Evolutionary conservation across 2,113 vertebrate species (phyloP).

Genomic region (Piaya cayana): DNA sequence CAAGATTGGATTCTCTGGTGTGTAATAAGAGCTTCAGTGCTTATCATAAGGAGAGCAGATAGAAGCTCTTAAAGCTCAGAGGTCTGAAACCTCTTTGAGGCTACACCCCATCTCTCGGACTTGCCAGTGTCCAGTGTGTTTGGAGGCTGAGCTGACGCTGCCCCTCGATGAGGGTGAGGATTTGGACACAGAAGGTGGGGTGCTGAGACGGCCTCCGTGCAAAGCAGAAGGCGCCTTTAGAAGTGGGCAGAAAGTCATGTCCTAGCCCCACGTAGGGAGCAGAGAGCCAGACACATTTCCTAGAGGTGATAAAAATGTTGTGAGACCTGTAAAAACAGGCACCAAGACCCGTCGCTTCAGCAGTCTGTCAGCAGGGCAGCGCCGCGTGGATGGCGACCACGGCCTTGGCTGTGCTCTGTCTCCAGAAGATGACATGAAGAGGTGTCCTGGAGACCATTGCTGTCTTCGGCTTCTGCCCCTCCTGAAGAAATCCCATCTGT

Average conservation of each 20-base stretch:
- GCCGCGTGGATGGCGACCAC: neutral
- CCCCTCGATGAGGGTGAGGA: neutral
- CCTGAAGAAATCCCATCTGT: neutral
- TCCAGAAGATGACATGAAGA: neutral
- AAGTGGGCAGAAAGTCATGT: neutral
- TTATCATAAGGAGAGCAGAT: neutral
- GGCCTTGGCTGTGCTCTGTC: neutral
- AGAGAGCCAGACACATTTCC: neutral
- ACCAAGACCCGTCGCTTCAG: neutral
- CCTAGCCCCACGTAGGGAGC: neutral
- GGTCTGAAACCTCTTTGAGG: neutral
- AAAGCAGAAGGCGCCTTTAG: neutral
- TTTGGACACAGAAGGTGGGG: neutral
- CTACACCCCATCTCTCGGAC: neutral
- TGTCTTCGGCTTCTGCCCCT: neutral
- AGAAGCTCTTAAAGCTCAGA: neutral
- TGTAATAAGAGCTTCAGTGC: neutral
- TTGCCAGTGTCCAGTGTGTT: neutral
- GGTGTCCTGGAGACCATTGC: neutral
- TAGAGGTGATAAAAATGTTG: neutral
- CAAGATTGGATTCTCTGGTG: neutral
- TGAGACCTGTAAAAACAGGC: neutral
- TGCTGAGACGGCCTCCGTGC: accelerated
- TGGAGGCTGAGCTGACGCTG: neutral
- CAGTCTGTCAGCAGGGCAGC: neutral